These are phyloP conservation scores for Aspidoscelis tigris DNA, from an alignment of 2,113 vertebrate genomes.

Conservation along the genomic window DNA sequence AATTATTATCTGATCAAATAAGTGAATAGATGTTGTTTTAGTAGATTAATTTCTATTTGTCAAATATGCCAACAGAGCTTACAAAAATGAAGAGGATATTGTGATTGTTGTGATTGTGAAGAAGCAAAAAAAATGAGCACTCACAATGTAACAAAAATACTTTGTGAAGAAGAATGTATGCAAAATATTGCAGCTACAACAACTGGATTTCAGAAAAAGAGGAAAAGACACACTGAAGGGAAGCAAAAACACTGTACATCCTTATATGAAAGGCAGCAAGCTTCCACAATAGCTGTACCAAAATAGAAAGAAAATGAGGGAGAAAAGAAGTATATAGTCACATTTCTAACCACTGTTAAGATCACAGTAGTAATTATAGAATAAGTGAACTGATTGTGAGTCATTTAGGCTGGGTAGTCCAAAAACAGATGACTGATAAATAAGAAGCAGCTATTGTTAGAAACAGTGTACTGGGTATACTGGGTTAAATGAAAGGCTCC, in stretches of 20 bases:
- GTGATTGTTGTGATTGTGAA: background rate
- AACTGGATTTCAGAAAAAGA: background rate
- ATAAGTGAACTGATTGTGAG: conserved; percentile 39
- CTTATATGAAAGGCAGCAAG: background rate
- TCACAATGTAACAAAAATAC: background rate
- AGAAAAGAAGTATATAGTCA: conserved; percentile 15
- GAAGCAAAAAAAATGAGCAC: background rate
- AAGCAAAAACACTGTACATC: background rate
- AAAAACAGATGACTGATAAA: background rate
- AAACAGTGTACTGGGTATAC: too few relatives aligned
- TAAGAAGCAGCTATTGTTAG: background rate
- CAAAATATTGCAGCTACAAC: background rate
- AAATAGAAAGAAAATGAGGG: conserved; percentile 18
- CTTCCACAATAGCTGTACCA: conserved; percentile 7
- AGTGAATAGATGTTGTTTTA: background rate
- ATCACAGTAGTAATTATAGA: conserved; percentile 40
- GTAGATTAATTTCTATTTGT: background rate
- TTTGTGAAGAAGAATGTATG: too few relatives aligned
- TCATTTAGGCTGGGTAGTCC: background rate
- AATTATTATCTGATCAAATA: background rate
- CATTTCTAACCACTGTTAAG: conserved; percentile 51
- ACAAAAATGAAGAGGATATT: background rate
- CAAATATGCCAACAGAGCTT: background rate
- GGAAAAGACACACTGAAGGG: background rate
- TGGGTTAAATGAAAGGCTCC: too few relatives aligned